Evolutionary conservation across 2,888 invertebrate species (phyloP).

Genomic region (Drosophila rellima): DNA sequence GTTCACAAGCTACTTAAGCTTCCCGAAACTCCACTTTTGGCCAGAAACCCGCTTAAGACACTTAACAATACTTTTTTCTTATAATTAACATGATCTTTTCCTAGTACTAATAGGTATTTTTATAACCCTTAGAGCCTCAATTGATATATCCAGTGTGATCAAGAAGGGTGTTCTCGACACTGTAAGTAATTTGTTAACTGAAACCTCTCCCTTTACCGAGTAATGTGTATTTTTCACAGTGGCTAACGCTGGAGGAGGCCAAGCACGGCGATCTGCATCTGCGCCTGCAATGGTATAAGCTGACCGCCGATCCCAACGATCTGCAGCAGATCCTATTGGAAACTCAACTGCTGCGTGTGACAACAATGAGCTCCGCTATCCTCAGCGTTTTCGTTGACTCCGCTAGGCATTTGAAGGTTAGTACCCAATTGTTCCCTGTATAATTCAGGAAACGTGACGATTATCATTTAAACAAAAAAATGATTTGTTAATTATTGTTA

Average conservation of each 20-base stretch:
- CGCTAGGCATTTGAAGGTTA: conserved; percentile 94
- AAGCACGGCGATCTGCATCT: conserved; percentile 97
- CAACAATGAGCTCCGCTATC: conserved; percentile 91
- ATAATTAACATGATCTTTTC: neutral
- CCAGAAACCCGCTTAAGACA: conserved; percentile 48
- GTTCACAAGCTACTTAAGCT: conserved; percentile 9
- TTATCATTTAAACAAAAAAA: no score
- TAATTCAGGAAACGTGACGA: no score
- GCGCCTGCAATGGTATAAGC: conserved; percentile 94
- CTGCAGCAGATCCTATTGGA: conserved; percentile 91
- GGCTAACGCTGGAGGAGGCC: conserved; percentile 97
- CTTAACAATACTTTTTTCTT: conserved; percentile 31
- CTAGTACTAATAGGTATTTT: conserved; percentile 6
- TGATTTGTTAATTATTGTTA: no score
- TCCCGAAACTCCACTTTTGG: conserved; percentile 20
- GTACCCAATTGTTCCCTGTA: neutral
- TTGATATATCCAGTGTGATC: conserved; percentile 90
- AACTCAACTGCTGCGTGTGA: conserved; percentile 90
- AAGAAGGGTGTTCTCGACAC: conserved; percentile 90
- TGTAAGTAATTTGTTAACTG: conserved; percentile 86
- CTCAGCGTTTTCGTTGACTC: conserved; percentile 96
- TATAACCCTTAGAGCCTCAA: conserved; percentile 88
- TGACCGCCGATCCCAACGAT: conserved; percentile 90
- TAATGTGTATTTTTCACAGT: conserved; percentile 87
- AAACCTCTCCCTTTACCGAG: no score